phyloP scores from a whole-genome alignment of 2,797 vertebrate species.

The Lagorchestes hirsutus region DNA sequence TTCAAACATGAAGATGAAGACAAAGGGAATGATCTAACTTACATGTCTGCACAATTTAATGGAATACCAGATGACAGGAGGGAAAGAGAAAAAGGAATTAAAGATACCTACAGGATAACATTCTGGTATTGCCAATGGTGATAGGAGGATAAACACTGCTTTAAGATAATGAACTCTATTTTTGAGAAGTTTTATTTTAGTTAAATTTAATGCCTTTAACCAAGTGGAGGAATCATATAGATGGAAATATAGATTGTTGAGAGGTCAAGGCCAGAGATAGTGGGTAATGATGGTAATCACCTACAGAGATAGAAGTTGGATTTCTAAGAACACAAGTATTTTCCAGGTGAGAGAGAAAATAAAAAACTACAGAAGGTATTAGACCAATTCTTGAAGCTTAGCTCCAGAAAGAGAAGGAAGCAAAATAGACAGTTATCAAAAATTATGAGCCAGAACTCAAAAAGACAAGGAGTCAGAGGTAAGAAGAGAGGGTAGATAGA shows the following conservation, averaged over 20 bases:
- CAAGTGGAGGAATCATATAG: neutral
- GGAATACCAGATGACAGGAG: neutral
- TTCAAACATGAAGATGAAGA: neutral
- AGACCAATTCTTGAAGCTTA: slow-evolving; percentile 36
- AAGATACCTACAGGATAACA: neutral
- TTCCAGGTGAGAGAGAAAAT: slow-evolving; percentile 41
- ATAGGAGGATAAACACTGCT: neutral
- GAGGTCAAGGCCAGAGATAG: neutral
- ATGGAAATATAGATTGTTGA: neutral
- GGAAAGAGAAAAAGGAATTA: neutral
- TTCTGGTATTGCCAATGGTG: rapidly evolving
- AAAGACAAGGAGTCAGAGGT: slow-evolving; percentile 46
- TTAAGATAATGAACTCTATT: neutral
- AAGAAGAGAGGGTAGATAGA: slow-evolving; percentile 5
- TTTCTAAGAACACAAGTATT: slow-evolving; percentile 4
- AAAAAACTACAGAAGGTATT: slow-evolving; percentile 59
- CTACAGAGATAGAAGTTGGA: neutral
- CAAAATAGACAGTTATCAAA: slow-evolving; percentile 16
- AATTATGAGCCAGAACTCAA: slow-evolving; percentile 22
- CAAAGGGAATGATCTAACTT: neutral
- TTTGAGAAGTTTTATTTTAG: neutral
- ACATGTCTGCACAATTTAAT: neutral
- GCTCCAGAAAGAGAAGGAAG: neutral
- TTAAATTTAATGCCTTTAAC: neutral
- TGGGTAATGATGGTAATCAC: neutral